phyloP scores from a whole-genome alignment of 2,888 invertebrate species.

The Nyleta sp. region DNA sequence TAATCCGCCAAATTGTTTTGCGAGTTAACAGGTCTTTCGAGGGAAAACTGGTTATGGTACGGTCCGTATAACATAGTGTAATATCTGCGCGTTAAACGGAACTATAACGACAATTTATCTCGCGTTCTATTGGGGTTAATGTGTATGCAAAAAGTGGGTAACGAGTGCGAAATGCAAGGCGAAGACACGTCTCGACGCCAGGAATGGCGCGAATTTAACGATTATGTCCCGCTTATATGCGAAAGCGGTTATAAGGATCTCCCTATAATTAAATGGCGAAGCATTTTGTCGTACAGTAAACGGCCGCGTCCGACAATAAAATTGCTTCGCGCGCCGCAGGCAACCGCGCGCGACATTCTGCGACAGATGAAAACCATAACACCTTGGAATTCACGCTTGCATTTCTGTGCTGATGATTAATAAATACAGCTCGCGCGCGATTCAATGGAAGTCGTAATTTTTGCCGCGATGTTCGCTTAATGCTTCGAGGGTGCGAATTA shows the following conservation, averaged over 20 bases:
- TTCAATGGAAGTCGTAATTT: too few relatives aligned
- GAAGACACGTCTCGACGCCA: slow-evolving; percentile 18
- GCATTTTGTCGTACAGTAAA: slow-evolving; percentile 63
- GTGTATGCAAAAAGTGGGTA: too few relatives aligned
- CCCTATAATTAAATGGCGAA: slow-evolving; percentile 70
- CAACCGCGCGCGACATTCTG: slow-evolving; percentile 28
- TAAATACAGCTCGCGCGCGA: too few relatives aligned
- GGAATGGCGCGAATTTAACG: slow-evolving; percentile 69
- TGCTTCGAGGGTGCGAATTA: slow-evolving; percentile 31
- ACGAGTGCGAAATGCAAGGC: slow-evolving; percentile 21
- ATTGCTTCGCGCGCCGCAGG: slow-evolving; percentile 28
- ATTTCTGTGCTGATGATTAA: neutral
- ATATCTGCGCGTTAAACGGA: too few relatives aligned
- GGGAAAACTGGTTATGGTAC: too few relatives aligned
- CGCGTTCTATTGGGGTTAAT: too few relatives aligned
- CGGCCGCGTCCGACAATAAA: slow-evolving; percentile 33
- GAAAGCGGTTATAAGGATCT: slow-evolving; percentile 39
- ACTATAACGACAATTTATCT: too few relatives aligned
- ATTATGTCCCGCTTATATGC: slow-evolving; percentile 63
- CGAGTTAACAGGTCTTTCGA: too few relatives aligned
- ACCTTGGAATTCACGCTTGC: slow-evolving; percentile 10
- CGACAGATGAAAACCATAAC: slow-evolving; percentile 37
- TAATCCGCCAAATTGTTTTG: too few relatives aligned
- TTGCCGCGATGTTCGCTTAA: neutral
- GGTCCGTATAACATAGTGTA: too few relatives aligned